Conservation (phyloP, 2,113 vertebrate genomes). For the Gymnorhina tibicen region DNA sequence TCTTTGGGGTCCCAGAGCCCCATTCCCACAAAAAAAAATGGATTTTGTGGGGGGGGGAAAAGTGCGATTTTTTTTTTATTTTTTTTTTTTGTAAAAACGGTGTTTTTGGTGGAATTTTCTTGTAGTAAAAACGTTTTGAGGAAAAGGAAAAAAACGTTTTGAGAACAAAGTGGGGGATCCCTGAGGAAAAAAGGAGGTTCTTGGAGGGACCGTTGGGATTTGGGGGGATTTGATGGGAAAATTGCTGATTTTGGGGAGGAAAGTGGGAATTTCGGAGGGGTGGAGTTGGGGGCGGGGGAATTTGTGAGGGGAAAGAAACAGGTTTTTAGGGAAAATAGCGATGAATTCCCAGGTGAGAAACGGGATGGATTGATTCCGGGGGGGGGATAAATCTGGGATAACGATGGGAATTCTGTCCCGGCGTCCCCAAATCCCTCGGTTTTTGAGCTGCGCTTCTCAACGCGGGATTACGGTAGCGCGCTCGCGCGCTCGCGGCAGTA, state of each 20-base stretch:
- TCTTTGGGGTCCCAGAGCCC: not conserved
- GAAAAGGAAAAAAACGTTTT: fast-evolving
- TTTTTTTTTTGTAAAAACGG: not conserved
- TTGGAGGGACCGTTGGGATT: not conserved
- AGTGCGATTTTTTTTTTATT: too few relatives aligned
- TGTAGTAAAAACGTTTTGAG: not conserved
- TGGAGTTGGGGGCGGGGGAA: fast-evolving
- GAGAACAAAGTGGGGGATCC: fast-evolving
- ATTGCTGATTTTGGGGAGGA: fast-evolving
- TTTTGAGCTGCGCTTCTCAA: fast-evolving
- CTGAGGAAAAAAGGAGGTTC: not conserved
- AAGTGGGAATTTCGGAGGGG: fast-evolving
- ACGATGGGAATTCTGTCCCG: fast-evolving
- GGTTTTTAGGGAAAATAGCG: not conserved
- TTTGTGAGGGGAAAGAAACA: not conserved
- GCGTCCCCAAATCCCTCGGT: fast-evolving
- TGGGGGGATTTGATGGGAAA: not conserved
- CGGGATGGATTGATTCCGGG: fast-evolving
- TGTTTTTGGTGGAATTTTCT: not conserved
- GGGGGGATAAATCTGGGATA: not conserved
- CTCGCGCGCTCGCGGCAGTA: not conserved
- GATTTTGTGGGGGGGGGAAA: not conserved
- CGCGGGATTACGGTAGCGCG: not conserved
- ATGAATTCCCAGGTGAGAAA: fast-evolving
- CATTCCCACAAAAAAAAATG: too few relatives aligned